These are phyloP conservation scores for Meteorus sp. DNA, from an alignment of 1,140 invertebrate species.

Conservation along the genomic window DNA sequence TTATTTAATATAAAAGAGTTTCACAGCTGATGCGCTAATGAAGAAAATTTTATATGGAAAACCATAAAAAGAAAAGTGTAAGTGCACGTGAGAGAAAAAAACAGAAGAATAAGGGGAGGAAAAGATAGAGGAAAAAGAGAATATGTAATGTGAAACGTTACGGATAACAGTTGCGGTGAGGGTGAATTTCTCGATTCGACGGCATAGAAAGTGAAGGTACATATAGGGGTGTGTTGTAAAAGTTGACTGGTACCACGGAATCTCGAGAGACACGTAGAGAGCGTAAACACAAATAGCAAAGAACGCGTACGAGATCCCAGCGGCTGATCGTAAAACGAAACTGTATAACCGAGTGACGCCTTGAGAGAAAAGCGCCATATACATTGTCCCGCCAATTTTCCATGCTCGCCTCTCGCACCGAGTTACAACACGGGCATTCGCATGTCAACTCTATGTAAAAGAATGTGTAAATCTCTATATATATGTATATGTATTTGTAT, in stretches of 20 bases:
- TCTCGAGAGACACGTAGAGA: neutral
- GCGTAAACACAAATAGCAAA: neutral
- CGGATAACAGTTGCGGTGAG: neutral
- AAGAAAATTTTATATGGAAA: no score
- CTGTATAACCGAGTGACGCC: slow-evolving; percentile 1
- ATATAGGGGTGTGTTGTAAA: neutral
- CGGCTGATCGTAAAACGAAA: neutral
- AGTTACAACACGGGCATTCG: neutral
- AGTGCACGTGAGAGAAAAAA: no score
- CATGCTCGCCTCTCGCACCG: neutral
- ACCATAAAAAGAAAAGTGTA: no score
- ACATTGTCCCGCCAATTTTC: neutral
- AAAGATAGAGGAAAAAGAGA: no score
- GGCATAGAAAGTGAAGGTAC: no score
- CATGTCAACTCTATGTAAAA: no score
- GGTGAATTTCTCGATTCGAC: neutral
- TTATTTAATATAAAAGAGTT: no score
- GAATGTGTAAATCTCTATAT: no score
- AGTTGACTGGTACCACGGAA: neutral
- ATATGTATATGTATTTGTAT: no score
- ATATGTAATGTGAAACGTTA: neutral
- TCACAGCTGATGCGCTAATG: no score
- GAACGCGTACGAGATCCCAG: neutral
- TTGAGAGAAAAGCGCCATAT: neutral
- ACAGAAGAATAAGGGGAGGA: no score